Evolutionary conservation across 2,797 vertebrate genomes (phyloP), one percentile per base, ranked within the genome.

Genomic region (Ptychadena robeensis): DNA sequence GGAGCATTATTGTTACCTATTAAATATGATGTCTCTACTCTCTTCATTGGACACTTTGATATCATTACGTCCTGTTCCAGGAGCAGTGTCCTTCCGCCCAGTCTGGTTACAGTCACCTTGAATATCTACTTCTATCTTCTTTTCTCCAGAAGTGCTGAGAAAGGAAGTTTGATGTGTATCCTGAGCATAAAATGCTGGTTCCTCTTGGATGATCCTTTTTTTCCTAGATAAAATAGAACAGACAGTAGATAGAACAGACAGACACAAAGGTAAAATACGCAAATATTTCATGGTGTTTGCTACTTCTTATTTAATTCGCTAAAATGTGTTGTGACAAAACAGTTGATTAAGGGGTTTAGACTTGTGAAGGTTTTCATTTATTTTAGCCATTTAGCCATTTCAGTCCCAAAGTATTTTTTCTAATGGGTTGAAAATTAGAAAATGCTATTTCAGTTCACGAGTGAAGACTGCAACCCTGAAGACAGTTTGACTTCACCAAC

Each of bases 21-120:
- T 96, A 92, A 97, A 96, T 86, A 94, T 92, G 91, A 95, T 93
- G 80, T 95, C 95, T 79, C 91, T 93, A 82, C 91, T 94, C 82
- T 97, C 95, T 70, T 96, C 95, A 83, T 92, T 93, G 65, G 92
- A 89, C 0, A 90, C 86, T 73, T 96, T 96, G 81, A 91, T 92
- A 85, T 96, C 91, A 85, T 96, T 97, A 82, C 96, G 93, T 85
- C 94, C 89, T 1, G 92, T 94, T 44, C 88, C 86, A 0, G 93
- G 90, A 14, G 92, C 92, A 28, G 86, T 90, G 69, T 25, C 91
- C 61, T 90, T 92, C 0, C 88, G 86, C 0, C 83, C 93, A 78
- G 93, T 89, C 90, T 95, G 96, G 86, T 95, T 92, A 86, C 95
- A 93, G 75, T 94, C 95, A 69, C 92, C 93, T 87, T 95, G 94